phyloP scores from a whole-genome alignment of 1,140 invertebrate species.

The Hyles vespertilio region DNA sequence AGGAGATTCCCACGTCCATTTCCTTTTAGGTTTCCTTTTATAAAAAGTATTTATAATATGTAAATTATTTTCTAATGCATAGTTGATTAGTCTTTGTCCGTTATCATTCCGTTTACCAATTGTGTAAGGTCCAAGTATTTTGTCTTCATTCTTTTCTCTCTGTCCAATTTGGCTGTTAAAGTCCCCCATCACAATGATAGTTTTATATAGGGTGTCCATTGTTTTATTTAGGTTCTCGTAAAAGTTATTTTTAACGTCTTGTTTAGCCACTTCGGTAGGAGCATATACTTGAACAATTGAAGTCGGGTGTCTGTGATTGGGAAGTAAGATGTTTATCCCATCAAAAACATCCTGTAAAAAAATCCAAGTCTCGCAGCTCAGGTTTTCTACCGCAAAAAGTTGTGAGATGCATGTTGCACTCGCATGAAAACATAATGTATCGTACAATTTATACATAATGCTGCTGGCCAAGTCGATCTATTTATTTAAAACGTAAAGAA shows the following conservation, averaged over 20 bases:
- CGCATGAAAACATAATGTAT: too few species aligned
- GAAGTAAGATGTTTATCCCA: conserved; percentile 14
- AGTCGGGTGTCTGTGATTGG: conserved; percentile 4
- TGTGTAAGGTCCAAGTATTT: conserved; percentile 10
- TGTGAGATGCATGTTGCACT: too few species aligned
- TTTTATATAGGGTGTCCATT: conserved; percentile 8
- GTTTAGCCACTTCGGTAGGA: conserved; percentile 12
- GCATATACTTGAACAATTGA: conserved; percentile 20
- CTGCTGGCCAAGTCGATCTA: too few species aligned
- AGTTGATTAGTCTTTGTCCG: conserved; percentile 4
- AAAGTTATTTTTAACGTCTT: conserved; percentile 13
- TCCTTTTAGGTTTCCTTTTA: conserved; percentile 15
- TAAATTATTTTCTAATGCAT: conserved; percentile 7
- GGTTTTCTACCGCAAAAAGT: too few species aligned
- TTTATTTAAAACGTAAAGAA: too few species aligned
- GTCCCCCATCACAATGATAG: conserved; percentile 14
- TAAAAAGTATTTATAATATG: conserved; percentile 5
- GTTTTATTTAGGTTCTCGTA: conserved; percentile 8
- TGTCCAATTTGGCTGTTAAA: conserved; percentile 13
- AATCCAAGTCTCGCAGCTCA: too few species aligned
- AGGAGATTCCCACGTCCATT: conserved; percentile 20
- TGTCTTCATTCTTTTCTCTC: conserved; percentile 7
- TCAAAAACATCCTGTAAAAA: too few species aligned
- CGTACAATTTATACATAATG: too few species aligned
- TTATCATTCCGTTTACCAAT: conserved; percentile 10